Evolutionary conservation across 2,797 vertebrate species (phyloP).

Genomic region (Hafferia zeledoni): DNA sequence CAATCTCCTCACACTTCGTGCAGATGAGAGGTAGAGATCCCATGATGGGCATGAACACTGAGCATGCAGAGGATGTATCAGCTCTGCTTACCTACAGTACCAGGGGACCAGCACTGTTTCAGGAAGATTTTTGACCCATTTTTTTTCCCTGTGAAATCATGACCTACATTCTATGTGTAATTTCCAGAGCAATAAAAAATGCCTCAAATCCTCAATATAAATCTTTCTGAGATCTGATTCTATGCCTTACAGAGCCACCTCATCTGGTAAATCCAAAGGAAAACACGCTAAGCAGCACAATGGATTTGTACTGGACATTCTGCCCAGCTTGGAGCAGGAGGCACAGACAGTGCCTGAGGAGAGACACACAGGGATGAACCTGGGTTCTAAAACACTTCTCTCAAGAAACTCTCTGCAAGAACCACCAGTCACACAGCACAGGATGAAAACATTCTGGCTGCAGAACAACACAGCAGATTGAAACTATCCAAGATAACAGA

Average conservation of each 20-base stretch:
- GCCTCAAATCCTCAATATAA: neutral
- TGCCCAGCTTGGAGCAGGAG: neutral
- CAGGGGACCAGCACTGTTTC: neutral
- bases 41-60: neutral
- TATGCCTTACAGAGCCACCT: neutral
- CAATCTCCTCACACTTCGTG: neutral
- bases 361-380: neutral
- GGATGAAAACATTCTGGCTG: neutral
- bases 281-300: neutral
- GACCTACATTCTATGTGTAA: constrained; percentile 25
- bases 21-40: neutral
- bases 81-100: neutral
- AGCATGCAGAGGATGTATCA: neutral
- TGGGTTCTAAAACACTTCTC: neutral
- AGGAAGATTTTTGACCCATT: constrained; percentile 13
- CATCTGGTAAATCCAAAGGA: neutral
- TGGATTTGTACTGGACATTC: neutral
- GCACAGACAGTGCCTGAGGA: neutral
- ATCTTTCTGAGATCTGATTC: neutral
- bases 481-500: neutral
- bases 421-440: neutral
- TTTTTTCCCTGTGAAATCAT: neutral
- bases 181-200: neutral
- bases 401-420: neutral
- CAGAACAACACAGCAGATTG: neutral